These are phyloP conservation scores for Styela plicata DNA, from an alignment of 23 tunicate genomes.

Conservation along the genomic window DNA sequence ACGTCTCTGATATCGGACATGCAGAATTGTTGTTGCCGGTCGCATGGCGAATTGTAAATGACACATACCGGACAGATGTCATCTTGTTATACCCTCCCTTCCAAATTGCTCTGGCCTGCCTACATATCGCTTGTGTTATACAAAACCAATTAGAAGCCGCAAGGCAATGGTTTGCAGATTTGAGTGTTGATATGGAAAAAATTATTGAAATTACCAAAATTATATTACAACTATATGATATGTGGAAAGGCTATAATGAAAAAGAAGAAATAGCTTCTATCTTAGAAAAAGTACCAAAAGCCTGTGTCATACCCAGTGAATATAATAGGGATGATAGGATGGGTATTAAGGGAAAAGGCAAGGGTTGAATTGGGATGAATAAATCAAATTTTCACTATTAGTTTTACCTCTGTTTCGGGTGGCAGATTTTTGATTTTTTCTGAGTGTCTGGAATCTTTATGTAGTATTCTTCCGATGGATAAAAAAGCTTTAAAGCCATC, in stretches of 20 bases:
- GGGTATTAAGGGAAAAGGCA: constrained; percentile 13
- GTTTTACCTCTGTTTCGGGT: no score
- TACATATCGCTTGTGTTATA: constrained; percentile 85
- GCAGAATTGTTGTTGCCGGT: constrained; percentile 53
- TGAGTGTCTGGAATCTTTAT: no score
- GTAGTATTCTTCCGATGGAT: no score
- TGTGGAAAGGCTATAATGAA: constrained; percentile 80
- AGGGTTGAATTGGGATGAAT: background rate
- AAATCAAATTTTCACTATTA: no score
- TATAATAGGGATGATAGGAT: constrained; percentile 23
- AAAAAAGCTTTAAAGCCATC: no score
- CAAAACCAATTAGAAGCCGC: constrained; percentile 48
- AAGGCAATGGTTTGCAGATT: constrained; percentile 93
- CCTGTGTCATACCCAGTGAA: constrained; percentile 23
- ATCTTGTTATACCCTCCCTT: constrained; percentile 80
- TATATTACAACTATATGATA: constrained; percentile 65
- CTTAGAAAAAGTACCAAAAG: constrained; percentile 78
- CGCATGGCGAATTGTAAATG: constrained; percentile 95
- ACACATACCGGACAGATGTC: constrained; percentile 86
- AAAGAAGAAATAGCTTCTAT: constrained; percentile 57
- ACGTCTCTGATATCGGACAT: constrained; percentile 43
- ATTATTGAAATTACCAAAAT: constrained; percentile 71
- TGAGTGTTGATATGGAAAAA: constrained; percentile 80
- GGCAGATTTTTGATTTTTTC: no score
- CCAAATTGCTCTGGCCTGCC: constrained; percentile 78